phyloP scores from a whole-genome alignment of 1,140 invertebrate genomes.

The Heliconius eleuchia region DNA sequence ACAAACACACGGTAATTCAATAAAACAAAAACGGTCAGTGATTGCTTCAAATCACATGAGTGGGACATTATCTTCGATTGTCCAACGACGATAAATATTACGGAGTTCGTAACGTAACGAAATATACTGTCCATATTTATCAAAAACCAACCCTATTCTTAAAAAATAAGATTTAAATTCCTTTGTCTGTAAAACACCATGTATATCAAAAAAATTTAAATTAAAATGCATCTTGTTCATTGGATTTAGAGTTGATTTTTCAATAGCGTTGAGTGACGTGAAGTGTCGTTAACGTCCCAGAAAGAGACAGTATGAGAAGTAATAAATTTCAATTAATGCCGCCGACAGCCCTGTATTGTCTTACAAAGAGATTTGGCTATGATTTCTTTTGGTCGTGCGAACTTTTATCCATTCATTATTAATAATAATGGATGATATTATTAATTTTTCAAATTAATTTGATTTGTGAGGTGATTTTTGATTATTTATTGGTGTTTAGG shows the following conservation, averaged over 20 bases:
- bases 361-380: constrained; percentile 69
- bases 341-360: constrained; percentile 70
- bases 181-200: neutral
- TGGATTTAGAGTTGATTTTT: constrained; percentile 4
- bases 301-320: constrained; percentile 53
- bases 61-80: constrained; percentile 77
- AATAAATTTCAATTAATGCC: constrained; percentile 79
- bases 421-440: neutral
- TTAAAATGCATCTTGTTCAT: neutral
- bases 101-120: constrained; percentile 51
- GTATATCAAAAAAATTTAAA: neutral
- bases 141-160: constrained; percentile 31
- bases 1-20: constrained; percentile 65
- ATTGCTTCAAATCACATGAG: constrained; percentile 77
- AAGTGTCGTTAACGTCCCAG: constrained; percentile 58
- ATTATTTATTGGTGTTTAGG: constrained; percentile 8
- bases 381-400: constrained; percentile 48
- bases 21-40: constrained; percentile 66
- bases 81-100: constrained; percentile 67
- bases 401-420: constrained; percentile 36
- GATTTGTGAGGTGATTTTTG: neutral
- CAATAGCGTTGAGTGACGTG: constrained; percentile 16
- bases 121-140: constrained; percentile 33
- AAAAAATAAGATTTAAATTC: constrained; percentile 49
- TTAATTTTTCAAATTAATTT: constrained; percentile 19